Evolutionary conservation across 2,797 vertebrate genomes (phyloP), one percentile per base, ranked within the genome.

Genomic region (Oophaga sylvatica): DNA sequence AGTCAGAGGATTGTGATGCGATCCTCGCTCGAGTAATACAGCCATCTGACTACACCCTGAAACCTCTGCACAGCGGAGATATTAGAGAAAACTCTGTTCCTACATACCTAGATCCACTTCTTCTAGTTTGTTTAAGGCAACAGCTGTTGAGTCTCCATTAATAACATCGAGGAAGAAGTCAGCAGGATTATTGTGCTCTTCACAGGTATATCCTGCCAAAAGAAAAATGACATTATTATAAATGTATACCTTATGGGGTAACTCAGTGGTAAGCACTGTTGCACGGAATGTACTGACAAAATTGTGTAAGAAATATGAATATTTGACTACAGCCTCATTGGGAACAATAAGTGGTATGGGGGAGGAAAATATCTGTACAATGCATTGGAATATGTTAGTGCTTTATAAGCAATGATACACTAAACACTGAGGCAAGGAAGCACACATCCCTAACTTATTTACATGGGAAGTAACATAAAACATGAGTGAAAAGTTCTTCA

Each of bases 161-260:
- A 99, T 96, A 84, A 99, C 62, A 6, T 99, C 97, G 91, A 99
- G 92, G 86, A 99, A 98, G 87, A 99, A 99, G 90, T 99, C 97
- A 0, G 97, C 97, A 11, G 97, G 98, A 90, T 99, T 99, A 93
- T 99, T 98, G 92, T 96, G 96, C 0, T 95, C 91, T 91, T 99
- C 97, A 53, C 97, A 98, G 0, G 90, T 80, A 48, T 96, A 97
- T 22, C 97, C 98, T 99, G 91, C 12, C 88, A 71, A 22, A 26
- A 5, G 8, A 83, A 70, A 56, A 73, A 13, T 75, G 20, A 76
- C 59, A 77, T 71, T 65, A 59, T 20, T 6, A 73, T 8, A 19
- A 73, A 31, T 20, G 2, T 71, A 20, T 6, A 45, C 7, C 17
- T 19, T 70, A 70, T 35, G 5, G 31, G 16, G 5, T 31, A 15